These are phyloP conservation scores for Rhinella marina DNA, from an alignment of 2,797 vertebrate species.

Conservation along the genomic window DNA sequence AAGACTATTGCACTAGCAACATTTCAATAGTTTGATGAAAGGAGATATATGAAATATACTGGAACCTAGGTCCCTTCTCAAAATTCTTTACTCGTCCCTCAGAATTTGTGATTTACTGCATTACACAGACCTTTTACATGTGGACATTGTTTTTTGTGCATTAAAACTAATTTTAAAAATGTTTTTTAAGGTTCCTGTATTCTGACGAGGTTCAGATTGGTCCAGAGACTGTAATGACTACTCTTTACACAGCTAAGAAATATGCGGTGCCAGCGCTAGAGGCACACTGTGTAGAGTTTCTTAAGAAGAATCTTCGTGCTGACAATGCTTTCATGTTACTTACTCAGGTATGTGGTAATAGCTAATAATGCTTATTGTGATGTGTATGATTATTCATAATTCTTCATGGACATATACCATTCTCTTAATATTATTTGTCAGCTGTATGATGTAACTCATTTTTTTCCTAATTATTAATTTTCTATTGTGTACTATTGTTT, in stretches of 20 bases:
- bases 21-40: too few species aligned
- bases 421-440: not conserved
- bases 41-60: too few species aligned
- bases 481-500: not conserved
- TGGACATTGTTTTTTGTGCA: not conserved
- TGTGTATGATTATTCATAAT: not conserved
- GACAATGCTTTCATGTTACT: conserved; percentile 98
- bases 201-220: conserved; percentile 98
- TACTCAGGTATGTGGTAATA: conserved; percentile 83
- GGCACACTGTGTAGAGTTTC: conserved; percentile 94
- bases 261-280: conserved; percentile 95
- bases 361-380: not conserved
- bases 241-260: conserved; percentile 97
- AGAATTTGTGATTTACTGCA: too few species aligned
- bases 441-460: too few species aligned
- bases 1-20: too few species aligned
- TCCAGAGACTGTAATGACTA: conserved; percentile 98
- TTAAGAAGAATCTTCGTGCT: conserved; percentile 95
- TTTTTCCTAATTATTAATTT: not conserved
- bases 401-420: not conserved
- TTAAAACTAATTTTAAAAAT: conserved; percentile 12
- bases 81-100: too few species aligned
- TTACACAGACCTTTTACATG: too few species aligned
- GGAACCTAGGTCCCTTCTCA: too few species aligned
- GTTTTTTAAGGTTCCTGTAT: conserved; percentile 87